Base-by-base conservation (phyloP, 2,797 vertebrate species). In the Apodemus agrarius region DNA sequence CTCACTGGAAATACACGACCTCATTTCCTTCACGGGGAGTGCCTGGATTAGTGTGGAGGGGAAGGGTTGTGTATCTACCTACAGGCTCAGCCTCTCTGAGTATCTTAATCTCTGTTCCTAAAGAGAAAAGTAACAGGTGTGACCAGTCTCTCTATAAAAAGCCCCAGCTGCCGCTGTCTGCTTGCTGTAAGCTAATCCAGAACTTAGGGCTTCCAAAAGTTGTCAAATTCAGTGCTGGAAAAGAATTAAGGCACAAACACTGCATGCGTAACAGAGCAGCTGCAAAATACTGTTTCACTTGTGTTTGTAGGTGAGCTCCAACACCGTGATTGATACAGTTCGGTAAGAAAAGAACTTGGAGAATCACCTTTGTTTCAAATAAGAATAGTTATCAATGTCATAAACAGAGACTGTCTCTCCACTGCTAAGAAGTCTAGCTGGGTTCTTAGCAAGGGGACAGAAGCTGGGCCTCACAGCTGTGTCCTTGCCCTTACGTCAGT, bases 221-320 rank as follows among this genome's bases (percentile, higher is more conserved):
- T 57, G 72, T 67, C 67, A 95, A 19, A 83, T 82, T 95, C n/a
- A 93, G 8, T 78, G 69, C 79, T 95, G 43, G 31, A 79, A 96
- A 89, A 79, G 83, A 94, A 86, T 91, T 80, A 91, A 91, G 49
- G 37, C n/a, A 3, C 61, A 29, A 43, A 24, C 37, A n/a, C 22
- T 34, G 84, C n/a, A 17, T 82, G 43, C 93, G 6, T 78, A 65
- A 52, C 10, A 69, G n/a, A 76, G 65, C 57, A 59, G 49, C 88
- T 89, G 29, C 88, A 83, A 87, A 74, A 80, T 72, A 75, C 16
- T 43, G 86, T 40, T 52, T 26, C 4, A 13, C 11, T 5, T 88
- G 26, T 84, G 93, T 95, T 43, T 85, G 67, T 1, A 54, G 34
- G 4, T 43, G 61, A 0, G n/a, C 22, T 65, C 54, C 89, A 57